Percentiles rank a stretch among this genome's conserved stretches.
These are phyloP conservation scores for Idaea dimidiata DNA, from an alignment of 2,888 invertebrate genomes.

Conservation along the genomic window DNA sequence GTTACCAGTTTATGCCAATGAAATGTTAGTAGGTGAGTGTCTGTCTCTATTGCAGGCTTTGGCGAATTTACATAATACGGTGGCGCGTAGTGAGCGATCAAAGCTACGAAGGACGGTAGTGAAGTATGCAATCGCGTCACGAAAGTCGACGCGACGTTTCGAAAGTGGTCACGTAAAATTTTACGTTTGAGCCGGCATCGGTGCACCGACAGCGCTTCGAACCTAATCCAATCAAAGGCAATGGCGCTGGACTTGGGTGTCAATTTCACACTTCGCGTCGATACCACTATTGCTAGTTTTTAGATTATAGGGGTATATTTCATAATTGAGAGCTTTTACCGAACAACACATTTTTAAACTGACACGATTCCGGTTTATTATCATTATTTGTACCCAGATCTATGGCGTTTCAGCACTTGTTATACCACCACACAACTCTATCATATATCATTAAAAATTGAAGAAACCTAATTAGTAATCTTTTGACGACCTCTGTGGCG, in stretches of 20 bases:
- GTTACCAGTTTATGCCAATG: constrained; percentile 35
- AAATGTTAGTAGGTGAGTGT: constrained; percentile 43
- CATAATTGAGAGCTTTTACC: constrained; percentile 9
- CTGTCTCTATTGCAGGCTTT: constrained; percentile 50
- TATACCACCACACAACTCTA: too few relatives aligned
- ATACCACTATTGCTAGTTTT: constrained; percentile 26
- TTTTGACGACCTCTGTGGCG: too few relatives aligned
- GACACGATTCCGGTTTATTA: too few relatives aligned
- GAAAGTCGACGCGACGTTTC: constrained; percentile 66
- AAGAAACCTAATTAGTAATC: too few relatives aligned
- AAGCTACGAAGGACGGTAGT: constrained; percentile 47
- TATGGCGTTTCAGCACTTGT: too few relatives aligned
- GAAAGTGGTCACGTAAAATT: constrained; percentile 80
- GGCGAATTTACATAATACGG: constrained; percentile 66
- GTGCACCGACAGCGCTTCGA: constrained; percentile 66
- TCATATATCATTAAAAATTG: too few relatives aligned
- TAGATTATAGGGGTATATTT: constrained; percentile 12
- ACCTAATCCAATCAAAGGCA: constrained; percentile 76
- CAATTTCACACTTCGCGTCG: constrained; percentile 58
- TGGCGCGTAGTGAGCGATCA: constrained; percentile 55
- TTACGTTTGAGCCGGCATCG: constrained; percentile 73
- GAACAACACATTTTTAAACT: too few relatives aligned
- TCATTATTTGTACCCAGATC: too few relatives aligned
- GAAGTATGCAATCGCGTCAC: constrained; percentile 65
- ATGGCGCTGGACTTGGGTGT: constrained; percentile 68